phyloP scores from a whole-genome alignment of 1,140 invertebrate species.

The Drosophila yakuba region DNA sequence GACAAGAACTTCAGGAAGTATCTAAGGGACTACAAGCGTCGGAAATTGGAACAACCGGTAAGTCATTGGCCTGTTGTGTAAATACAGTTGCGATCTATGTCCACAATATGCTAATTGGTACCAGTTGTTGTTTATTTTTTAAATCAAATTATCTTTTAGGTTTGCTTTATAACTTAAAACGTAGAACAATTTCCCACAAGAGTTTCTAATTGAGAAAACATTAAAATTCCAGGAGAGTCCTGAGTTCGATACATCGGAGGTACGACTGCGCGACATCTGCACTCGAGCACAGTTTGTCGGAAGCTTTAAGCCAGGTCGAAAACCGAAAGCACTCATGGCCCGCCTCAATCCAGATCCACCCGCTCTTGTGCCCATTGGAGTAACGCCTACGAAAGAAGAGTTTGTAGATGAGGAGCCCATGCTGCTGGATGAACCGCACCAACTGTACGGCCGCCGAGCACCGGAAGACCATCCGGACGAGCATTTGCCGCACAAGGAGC shows the following conservation, averaged over 20 bases:
- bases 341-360: slow-evolving; percentile 71
- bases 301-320: slow-evolving; percentile 74
- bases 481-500: slow-evolving; percentile 6
- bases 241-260: slow-evolving; percentile 83
- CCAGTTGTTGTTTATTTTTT: too few species aligned
- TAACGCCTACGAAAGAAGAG: slow-evolving; percentile 11
- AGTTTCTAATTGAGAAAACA: not conserved
- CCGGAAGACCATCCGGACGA: slow-evolving; percentile 43
- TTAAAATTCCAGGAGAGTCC: slow-evolving; percentile 77
- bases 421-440: slow-evolving; percentile 67
- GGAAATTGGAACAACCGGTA: slow-evolving; percentile 87
- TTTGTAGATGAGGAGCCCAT: slow-evolving; percentile 28
- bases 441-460: slow-evolving; percentile 55
- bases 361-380: slow-evolving; percentile 73
- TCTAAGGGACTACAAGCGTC: slow-evolving; percentile 88
- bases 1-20: slow-evolving; percentile 90
- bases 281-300: slow-evolving; percentile 76
- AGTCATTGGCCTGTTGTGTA: slow-evolving; percentile 22
- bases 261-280: slow-evolving; percentile 75
- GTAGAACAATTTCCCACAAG: not conserved
- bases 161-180: too few species aligned
- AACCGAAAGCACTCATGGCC: slow-evolving; percentile 65
- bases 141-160: too few species aligned
- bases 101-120: too few species aligned
- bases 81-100: too few species aligned